Percentiles rank a stretch among this genome's conserved stretches.
These are phyloP conservation scores for Thereuonema tuberculata DNA, from an alignment of 1,140 invertebrate genomes.

Conservation along the genomic window DNA sequence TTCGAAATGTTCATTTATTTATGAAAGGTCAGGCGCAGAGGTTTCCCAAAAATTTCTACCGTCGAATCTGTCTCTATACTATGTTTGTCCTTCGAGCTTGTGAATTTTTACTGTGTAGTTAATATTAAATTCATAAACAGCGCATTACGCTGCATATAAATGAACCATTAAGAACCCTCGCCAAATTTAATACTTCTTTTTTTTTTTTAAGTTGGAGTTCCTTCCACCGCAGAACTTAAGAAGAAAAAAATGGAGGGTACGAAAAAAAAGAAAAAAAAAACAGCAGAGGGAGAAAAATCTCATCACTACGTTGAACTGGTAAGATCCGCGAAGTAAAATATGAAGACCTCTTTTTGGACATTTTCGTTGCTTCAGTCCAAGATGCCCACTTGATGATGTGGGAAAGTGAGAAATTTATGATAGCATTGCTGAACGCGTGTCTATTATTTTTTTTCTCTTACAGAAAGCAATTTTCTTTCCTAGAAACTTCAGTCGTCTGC, in stretches of 20 bases:
- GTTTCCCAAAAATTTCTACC: background rate
- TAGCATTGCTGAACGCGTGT: too few relatives aligned
- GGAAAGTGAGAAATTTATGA: too few relatives aligned
- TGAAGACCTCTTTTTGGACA: too few relatives aligned
- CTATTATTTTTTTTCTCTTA: too few relatives aligned
- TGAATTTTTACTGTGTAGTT: slow-evolving; percentile 9
- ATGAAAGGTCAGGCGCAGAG: background rate
- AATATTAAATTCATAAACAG: slow-evolving; percentile 10
- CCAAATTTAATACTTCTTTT: background rate
- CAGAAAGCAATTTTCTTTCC: too few relatives aligned
- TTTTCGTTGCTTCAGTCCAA: too few relatives aligned
- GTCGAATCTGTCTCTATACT: slow-evolving; percentile 3
- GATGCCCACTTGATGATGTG: too few relatives aligned
- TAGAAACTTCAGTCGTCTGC: too few relatives aligned
- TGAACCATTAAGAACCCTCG: slow-evolving; percentile 5
- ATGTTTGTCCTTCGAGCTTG: background rate
- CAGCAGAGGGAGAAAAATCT: background rate
- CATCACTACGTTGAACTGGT: background rate
- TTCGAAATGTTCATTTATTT: too few relatives aligned
- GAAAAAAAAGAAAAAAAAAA: background rate
- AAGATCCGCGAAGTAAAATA: too few relatives aligned
- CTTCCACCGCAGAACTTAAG: background rate
- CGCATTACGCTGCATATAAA: slow-evolving; percentile 8
- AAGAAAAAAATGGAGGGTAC: background rate
- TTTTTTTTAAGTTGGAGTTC: background rate